Evolutionary conservation across 2,888 invertebrate genomes (phyloP).

Genomic region (Stenichneumon culpator): DNA sequence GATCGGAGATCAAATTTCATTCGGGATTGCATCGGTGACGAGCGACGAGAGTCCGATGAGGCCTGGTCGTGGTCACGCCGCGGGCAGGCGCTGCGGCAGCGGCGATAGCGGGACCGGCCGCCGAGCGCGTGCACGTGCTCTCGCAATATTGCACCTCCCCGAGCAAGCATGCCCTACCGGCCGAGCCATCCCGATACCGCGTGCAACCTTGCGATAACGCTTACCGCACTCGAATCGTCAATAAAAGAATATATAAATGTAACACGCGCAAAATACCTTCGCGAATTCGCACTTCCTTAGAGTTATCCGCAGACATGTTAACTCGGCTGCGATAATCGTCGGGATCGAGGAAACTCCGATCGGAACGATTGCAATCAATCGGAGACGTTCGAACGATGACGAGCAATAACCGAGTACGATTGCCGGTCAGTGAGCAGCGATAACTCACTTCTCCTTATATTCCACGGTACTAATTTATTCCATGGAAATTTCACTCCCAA

Average conservation of each 20-base stretch:
- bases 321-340: background rate
- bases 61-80: slow-evolving; percentile 1
- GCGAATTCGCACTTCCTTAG: background rate
- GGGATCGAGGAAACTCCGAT: background rate
- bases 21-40: background rate
- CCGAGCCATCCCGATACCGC: background rate
- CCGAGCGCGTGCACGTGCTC: slow-evolving; percentile 61
- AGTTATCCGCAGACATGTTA: background rate
- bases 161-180: slow-evolving; percentile 17
- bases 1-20: background rate
- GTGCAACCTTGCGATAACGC: background rate
- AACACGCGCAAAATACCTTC: background rate
- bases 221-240: background rate
- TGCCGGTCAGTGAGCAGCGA: background rate
- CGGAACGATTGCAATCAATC: background rate
- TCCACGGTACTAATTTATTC: background rate
- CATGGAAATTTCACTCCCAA: background rate
- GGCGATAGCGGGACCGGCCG: slow-evolving; percentile 58
- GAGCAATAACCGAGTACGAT: background rate
- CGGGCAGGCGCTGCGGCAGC: slow-evolving; percentile 25
- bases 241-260: background rate
- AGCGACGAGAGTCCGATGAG: background rate
- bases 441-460: background rate
- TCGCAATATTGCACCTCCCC: slow-evolving; percentile 19
- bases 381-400: background rate